Conservation (phyloP, 2,797 vertebrate genomes). For the Cryptoblepharus egeriae region DNA sequence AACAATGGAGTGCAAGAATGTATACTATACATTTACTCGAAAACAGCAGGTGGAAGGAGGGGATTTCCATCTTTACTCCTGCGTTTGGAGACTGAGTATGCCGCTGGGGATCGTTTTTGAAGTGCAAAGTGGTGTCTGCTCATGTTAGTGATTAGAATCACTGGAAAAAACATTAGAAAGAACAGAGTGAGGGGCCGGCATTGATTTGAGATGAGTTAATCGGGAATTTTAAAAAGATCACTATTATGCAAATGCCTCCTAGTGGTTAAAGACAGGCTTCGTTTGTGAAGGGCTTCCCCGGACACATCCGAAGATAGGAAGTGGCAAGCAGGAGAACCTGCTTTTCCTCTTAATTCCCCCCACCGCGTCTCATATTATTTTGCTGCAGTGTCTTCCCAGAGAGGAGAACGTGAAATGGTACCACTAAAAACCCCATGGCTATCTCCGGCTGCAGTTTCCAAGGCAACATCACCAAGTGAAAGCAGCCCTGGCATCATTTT, state of each 20-base stretch:
- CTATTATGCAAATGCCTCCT: neutral
- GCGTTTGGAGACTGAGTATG: neutral
- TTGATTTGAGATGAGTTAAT: neutral
- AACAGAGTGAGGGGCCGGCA: neutral
- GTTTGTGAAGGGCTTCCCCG: neutral
- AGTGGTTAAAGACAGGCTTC: neutral
- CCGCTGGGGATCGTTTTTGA: neutral
- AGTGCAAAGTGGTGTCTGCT: neutral
- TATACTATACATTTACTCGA: neutral
- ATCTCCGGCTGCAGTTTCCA: constrained; percentile 50
- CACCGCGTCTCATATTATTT: constrained; percentile 25
- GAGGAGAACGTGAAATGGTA: constrained; percentile 31
- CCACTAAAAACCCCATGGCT: constrained; percentile 23
- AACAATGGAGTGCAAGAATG: neutral
- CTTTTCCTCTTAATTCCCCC: neutral
- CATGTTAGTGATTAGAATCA: neutral
- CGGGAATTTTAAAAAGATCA: neutral
- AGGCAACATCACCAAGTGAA: constrained; percentile 60
- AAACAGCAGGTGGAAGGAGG: neutral
- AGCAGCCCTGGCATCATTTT: constrained; percentile 12
- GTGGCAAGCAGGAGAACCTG: neutral
- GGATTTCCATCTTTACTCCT: neutral
- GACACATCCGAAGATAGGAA: neutral
- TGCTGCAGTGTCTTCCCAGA: neutral
- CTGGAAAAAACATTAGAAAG: neutral